Base-by-base conservation (phyloP, 2,888 invertebrate genomes). In the Hecatera dysodea region DNA sequence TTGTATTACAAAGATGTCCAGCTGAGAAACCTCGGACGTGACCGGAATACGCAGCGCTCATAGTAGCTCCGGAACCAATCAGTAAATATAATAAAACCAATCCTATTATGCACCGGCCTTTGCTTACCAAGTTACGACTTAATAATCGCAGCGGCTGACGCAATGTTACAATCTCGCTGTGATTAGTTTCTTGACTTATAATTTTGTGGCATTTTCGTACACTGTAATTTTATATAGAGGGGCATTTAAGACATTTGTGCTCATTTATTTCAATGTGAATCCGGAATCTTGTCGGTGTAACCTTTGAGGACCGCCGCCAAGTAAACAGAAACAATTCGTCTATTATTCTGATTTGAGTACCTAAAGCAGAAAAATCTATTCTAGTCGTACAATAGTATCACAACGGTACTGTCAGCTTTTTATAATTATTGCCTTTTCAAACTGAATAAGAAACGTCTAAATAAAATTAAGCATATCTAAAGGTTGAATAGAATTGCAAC, bases 1-100 rank as follows among this genome's bases (percentile, higher is more conserved):
- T 89, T 90, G 89, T 88, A 88, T 89, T 91, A 91, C 93, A 92
- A 92, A 92, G 91, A 91, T 87, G 90, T 87, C 88, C 86, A 89
- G 82, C 89, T 87, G 86, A 90, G 90, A 90, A 89, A 85, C 82
- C 76, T 80, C 76, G 81, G 67, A 89, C 94, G 93, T 93, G 94
- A 90, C 80, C 48, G 69, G 92, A 89, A 85, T 91, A 81, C 75
- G 75, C 79, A 86, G 64, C 74, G 68, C 78, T 69, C 61, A 76
- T 79, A 69, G 55, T 73, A 42, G 71, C 44, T 72, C 56, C 72
- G 76, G 76, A 81, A 86, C 86, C 82, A 82, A 87, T 87, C 81
- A 83, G 74, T 80, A 70, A 71, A 78, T 80, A 70, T 60, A 83
- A 84, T 78, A 75, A 80, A 72, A 70, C 70, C 77, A 77, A 84